phyloP scores from a whole-genome alignment of 2,113 vertebrate genomes.

The Phalacrocorax carbo region DNA sequence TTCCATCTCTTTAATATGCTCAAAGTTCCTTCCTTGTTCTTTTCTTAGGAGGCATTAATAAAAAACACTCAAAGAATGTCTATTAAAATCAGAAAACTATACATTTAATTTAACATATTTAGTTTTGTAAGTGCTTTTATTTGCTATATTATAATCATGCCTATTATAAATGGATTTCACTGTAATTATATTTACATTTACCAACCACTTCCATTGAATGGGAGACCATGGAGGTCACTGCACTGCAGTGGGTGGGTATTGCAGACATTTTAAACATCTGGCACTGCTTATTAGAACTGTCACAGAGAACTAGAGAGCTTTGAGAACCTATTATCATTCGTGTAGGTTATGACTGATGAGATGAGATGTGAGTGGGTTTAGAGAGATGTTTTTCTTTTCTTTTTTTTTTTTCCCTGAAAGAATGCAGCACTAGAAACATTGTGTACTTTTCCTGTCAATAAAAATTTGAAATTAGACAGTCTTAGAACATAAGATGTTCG shows the following conservation, averaged over 20 bases:
- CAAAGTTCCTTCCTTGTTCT: neutral
- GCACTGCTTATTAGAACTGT: neutral
- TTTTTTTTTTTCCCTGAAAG: neutral
- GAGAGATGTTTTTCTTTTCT: neutral
- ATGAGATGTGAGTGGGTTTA: neutral
- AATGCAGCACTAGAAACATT: neutral
- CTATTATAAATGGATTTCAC: neutral
- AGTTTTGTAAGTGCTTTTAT: neutral
- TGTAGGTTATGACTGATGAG: neutral
- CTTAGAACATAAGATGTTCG: neutral
- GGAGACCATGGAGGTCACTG: neutral
- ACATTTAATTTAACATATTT: neutral
- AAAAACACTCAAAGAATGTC: neutral
- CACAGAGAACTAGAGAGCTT: neutral
- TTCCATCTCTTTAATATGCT: neutral
- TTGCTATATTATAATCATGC: neutral
- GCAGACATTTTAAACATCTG: slow-evolving; percentile 14
- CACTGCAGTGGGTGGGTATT: neutral
- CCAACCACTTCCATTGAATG: neutral
- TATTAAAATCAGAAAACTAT: slow-evolving; percentile 13
- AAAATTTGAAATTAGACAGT: neutral
- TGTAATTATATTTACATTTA: slow-evolving; percentile 41
- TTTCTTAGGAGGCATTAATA: neutral
- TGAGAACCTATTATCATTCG: slow-evolving; percentile 12
- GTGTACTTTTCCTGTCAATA: neutral